Percentiles rank a stretch among this genome's conserved stretches.
Conservation (phyloP, 2,888 invertebrate species). For the Leptinotarsa haldemani region DNA sequence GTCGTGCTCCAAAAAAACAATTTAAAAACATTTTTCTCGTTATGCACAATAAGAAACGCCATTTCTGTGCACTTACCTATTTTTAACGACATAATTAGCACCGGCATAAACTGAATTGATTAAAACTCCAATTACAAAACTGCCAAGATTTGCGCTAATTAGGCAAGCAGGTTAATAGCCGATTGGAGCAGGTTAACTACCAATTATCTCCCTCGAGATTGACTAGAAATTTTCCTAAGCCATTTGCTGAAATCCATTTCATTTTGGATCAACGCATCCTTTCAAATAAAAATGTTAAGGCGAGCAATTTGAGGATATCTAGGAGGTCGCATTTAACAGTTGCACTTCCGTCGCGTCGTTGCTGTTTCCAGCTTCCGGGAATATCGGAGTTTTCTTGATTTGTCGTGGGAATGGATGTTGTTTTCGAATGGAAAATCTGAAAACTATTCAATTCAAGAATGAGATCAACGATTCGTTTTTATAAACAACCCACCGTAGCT, state of each 20-base stretch:
- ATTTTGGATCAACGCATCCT: conserved; percentile 5
- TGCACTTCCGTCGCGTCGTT: conserved; percentile 15
- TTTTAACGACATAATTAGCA: conserved; percentile 32
- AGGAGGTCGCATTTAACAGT: conserved; percentile 14
- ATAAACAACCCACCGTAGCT: no score
- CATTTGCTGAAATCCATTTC: conserved; percentile 30
- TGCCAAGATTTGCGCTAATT: conserved; percentile 54
- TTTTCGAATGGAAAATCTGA: no score
- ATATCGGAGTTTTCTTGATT: conserved; percentile 5
- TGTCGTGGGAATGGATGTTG: conserved; percentile 12
- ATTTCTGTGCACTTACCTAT: conserved; percentile 14
- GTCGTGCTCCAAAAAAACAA: background rate
- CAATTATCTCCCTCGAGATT: conserved; percentile 46
- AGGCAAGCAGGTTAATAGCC: conserved; percentile 55
- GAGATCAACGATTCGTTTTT: no score
- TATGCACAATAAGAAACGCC: background rate
- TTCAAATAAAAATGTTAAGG: conserved; percentile 2
- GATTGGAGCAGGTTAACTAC: conserved; percentile 53
- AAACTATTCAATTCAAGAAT: no score
- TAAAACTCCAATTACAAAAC: conserved; percentile 45
- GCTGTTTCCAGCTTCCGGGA: background rate
- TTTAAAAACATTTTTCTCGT: background rate
- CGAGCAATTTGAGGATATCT: conserved; percentile 19
- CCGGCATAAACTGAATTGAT: conserved; percentile 33
- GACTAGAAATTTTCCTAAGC: conserved; percentile 44